Base-by-base conservation (phyloP, 2,113 vertebrate species). In the Geococcyx californianus region DNA sequence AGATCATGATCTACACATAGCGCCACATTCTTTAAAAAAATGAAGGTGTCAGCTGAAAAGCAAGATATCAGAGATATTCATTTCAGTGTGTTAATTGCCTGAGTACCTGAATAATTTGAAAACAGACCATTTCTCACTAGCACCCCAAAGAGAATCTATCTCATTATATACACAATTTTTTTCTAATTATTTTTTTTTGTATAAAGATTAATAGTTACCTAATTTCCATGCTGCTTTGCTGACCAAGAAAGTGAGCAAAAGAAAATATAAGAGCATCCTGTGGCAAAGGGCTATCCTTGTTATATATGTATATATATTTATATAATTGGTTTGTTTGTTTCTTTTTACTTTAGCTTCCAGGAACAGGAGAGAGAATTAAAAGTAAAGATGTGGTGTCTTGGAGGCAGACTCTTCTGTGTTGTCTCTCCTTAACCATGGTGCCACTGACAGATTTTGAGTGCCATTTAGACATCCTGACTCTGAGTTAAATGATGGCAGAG, bases 381-480 rank as follows among this genome's bases (percentile, higher is more conserved):
- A 75, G 42, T 11, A 62, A 74, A 74, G 36, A 51, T 11, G n/a
- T 29, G 26, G 19, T 54, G 20, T 29, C 15, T 38, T 86, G 29
- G 15, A 54, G 24, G 51, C 24, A 59, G 51, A n/a, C 12, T 60
- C 7, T 59, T 5, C 21, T 20, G 20, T 31, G n/a, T 45, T 63
- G 20, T 58, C n/a, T 52, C 13, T 33, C 44, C 51, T 51, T 83
- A 62, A 45, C n/a, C 15, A 17, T 0, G 0, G 13, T 1, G 3
- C 54, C 47, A 26, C 21, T 36, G 45, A 26, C 13, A 23, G 9
- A 19, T n/a, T 55, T 73, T 67, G 45, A 66, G 28, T 77, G 33
- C 24, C 36, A 25, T 45, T 52, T 21, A 66, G 38, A 26, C n/a
- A 62, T 42, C n/a, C 36, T 56, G 29, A 47, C 54, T 52, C 33